Percentiles rank a stretch among this genome's conserved stretches.
Conservation (phyloP, 2,888 invertebrate species). For the Limnephilus rhombicus region DNA sequence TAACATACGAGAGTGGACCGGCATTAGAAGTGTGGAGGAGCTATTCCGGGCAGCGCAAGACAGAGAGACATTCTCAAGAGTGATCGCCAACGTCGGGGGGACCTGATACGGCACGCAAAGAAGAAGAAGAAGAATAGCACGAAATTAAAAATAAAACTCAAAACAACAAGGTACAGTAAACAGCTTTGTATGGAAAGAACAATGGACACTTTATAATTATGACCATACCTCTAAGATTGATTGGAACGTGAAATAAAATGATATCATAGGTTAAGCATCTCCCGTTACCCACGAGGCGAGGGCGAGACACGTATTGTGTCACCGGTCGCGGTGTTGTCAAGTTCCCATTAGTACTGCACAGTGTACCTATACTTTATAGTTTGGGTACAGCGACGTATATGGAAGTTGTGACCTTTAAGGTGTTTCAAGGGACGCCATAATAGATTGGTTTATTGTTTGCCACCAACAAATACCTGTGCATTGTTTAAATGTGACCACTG, state of each 20-base stretch:
- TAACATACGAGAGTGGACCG: no score
- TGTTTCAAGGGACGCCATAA: background rate
- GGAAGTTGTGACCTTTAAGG: background rate
- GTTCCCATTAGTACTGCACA: background rate
- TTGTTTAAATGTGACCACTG: background rate
- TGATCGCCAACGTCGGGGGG: no score
- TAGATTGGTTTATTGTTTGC: background rate
- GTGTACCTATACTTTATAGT: background rate
- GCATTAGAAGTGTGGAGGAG: no score
- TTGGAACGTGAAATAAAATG: background rate
- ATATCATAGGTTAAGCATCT: background rate
- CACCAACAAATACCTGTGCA: background rate
- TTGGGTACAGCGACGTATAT: background rate
- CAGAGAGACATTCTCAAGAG: no score
- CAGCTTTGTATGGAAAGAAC: background rate
- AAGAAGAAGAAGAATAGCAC: no score
- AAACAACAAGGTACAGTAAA: background rate
- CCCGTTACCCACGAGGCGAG: conserved; percentile 1
- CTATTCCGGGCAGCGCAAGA: no score
- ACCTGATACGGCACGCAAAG: no score
- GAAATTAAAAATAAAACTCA: background rate
- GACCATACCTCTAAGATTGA: background rate
- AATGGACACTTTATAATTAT: background rate
- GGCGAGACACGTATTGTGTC: conserved; percentile 1
- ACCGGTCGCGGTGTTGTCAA: background rate